A percentile compares a stretch with the other conserved stretches of the same genome.
phyloP scores from a whole-genome alignment of 2,888 invertebrate genomes.

The Ferrisia virgata region DNA sequence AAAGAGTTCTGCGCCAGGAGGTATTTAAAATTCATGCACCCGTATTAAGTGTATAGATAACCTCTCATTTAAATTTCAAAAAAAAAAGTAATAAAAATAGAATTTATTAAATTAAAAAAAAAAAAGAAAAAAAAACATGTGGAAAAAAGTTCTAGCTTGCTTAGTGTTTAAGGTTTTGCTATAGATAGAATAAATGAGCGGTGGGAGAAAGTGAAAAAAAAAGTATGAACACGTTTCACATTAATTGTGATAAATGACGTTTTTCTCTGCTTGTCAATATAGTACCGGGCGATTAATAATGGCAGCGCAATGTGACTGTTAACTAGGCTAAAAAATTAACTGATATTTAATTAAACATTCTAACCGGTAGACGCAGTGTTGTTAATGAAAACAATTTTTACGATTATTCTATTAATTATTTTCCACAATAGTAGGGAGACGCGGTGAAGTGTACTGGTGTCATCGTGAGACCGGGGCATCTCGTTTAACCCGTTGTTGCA shows the following conservation, averaged over 20 bases:
- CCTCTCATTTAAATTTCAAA: too few relatives aligned
- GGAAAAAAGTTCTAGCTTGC: too few relatives aligned
- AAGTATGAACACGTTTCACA: conserved; percentile 1
- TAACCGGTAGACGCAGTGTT: not conserved
- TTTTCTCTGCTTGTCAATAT: conserved; percentile 9
- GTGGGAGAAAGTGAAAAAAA: not conserved
- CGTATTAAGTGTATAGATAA: too few relatives aligned
- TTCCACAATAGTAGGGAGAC: too few relatives aligned
- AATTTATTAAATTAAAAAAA: too few relatives aligned
- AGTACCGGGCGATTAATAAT: conserved; percentile 9
- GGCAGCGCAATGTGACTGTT: not conserved
- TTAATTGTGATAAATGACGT: not conserved
- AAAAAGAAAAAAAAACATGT: too few relatives aligned
- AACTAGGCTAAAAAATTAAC: conserved; percentile 17
- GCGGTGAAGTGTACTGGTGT: not conserved
- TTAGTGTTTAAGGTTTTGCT: too few relatives aligned
- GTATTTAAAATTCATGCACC: not conserved
- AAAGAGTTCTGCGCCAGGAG: not conserved
- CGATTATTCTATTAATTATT: conserved; percentile 25
- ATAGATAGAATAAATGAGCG: not conserved
- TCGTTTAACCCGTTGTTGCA: not conserved
- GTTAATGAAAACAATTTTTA: conserved; percentile 8
- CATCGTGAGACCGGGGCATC: not conserved
- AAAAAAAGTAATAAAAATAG: too few relatives aligned
- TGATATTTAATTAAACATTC: conserved; percentile 32